A percentile compares a stretch with the other conserved stretches of the same genome.
phyloP scores from a whole-genome alignment of 2,797 vertebrate genomes.

The Pipistrellus pygmaeus region DNA sequence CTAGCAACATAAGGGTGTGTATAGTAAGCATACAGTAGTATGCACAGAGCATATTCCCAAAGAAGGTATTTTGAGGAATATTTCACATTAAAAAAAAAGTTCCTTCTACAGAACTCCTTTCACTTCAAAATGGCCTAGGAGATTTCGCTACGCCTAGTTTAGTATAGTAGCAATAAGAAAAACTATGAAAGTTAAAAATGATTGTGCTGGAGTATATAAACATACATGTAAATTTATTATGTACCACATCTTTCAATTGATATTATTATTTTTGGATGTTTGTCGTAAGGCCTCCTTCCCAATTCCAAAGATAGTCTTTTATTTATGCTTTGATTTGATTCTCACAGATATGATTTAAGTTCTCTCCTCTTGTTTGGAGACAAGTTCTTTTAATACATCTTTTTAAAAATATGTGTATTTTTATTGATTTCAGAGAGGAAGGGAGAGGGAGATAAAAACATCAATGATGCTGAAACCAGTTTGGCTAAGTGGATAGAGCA shows the following conservation, averaged over 20 bases:
- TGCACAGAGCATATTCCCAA: background rate
- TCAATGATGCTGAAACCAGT: no score
- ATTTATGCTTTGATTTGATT: background rate
- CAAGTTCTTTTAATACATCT: conserved; percentile 19
- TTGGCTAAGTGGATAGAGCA: no score
- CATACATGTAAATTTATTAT: background rate
- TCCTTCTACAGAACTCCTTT: background rate
- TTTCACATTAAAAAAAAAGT: background rate
- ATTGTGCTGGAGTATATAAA: background rate
- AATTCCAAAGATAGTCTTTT: conserved; percentile 39
- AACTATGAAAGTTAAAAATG: conserved; percentile 5
- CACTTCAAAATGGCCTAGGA: background rate
- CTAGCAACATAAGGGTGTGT: background rate
- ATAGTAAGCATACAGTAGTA: background rate
- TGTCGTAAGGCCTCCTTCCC: background rate
- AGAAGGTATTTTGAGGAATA: background rate
- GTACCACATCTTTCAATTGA: background rate
- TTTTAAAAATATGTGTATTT: background rate
- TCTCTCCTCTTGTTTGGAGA: background rate
- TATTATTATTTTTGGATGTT: background rate
- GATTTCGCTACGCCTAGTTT: background rate
- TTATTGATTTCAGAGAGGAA: no score
- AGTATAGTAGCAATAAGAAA: background rate
- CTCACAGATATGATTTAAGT: background rate
- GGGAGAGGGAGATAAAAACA: no score